Base-by-base conservation (phyloP, 2,888 invertebrate species). In the Lacanobia oleracea region DNA sequence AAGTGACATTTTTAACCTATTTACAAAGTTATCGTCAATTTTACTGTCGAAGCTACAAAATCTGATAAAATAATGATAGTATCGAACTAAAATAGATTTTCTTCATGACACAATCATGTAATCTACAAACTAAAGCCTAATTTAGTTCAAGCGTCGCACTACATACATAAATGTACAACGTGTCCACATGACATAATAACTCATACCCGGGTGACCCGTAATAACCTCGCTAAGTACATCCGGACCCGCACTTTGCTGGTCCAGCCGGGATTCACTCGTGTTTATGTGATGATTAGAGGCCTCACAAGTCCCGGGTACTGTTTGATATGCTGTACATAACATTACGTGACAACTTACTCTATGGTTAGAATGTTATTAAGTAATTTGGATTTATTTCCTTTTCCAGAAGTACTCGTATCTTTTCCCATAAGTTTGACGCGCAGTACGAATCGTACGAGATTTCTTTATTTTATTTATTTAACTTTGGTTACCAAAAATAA, bases 221-320 rank as follows among this genome's bases (percentile, higher is more conserved):
- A 27, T 72, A 27, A 73, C 53, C 37, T 23, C 27, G 16, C 53
- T 62, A 54, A 72, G 27, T 73, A 50, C 64, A 64, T 72, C 48
- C 72, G 33, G 51, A 21, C 18, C 27, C 10, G 14, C 8, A n/a
- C 12, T 12, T 2, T 23, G 18, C 40, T 21, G 40, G 40, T 61
- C 48, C 48, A 43, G 18, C 8, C 21, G 21, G 18, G 21, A 14
- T 43, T 33, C 14, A 16, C 48, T 48, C 27, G 48, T 43, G 64
- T 48, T 72, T 23, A 21, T 48, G 16, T 73, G 40, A 18, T 67
- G 43, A 66, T 75, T 66, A 57, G 23, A 66, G 50, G n/a, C 12
- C 74, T 43, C 23, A 10, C n/a, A 33, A 74, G 21, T n/a, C 16
- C 50, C n/a, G 43, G 40, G 8, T 33, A 33, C 27, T 21, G 27